These are phyloP conservation scores for Drosophila pruinosa DNA, from an alignment of 1,140 invertebrate genomes.

Conservation along the genomic window DNA sequence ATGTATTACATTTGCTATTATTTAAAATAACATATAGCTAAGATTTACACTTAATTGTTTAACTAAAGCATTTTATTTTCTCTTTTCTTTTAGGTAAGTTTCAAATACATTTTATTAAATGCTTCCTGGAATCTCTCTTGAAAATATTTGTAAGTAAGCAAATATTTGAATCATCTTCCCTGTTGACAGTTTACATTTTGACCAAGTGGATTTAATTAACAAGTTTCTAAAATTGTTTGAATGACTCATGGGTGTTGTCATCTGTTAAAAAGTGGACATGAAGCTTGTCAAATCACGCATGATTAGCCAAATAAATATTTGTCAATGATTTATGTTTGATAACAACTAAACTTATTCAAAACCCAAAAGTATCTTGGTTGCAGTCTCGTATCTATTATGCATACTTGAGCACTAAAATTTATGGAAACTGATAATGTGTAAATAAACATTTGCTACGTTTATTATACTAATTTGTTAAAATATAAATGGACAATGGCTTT, in stretches of 20 bases:
- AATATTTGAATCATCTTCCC: neutral
- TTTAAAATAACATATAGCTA: neutral
- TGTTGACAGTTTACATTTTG: neutral
- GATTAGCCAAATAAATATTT: neutral
- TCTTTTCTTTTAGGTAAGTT: constrained; percentile 63
- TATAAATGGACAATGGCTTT: constrained; percentile 11
- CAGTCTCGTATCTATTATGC: too few species aligned
- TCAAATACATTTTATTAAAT: neutral
- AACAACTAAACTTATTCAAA: too few species aligned
- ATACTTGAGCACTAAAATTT: neutral
- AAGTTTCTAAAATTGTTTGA: constrained; percentile 15
- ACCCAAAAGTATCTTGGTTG: too few species aligned
- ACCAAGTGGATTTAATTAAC: constrained; percentile 12
- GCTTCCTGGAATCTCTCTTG: neutral
- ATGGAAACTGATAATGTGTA: neutral
- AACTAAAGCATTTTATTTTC: neutral
- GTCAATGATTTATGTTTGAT: neutral
- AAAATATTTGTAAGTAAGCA: constrained; percentile 29
- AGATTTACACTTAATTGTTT: neutral
- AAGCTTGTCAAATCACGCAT: neutral
- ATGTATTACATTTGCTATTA: too few species aligned
- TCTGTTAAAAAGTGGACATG: neutral
- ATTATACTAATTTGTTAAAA: constrained; percentile 54
- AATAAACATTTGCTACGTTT: neutral
- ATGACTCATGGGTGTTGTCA: constrained; percentile 34